These are phyloP conservation scores for Laticauda colubrina DNA, from an alignment of 2,113 vertebrate genomes.

Conservation along the genomic window DNA sequence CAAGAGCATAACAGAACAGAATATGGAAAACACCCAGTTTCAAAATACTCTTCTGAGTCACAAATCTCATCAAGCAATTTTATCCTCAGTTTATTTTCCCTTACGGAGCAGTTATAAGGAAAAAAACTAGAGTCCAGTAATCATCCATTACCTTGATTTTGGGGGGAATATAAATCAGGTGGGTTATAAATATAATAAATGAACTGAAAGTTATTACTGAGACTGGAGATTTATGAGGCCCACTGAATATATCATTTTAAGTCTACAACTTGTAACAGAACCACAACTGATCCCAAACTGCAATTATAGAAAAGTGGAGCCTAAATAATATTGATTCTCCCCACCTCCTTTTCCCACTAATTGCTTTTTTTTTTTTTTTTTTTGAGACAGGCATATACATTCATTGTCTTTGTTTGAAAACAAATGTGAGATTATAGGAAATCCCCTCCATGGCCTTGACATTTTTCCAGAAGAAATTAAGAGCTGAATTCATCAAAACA, in stretches of 20 bases:
- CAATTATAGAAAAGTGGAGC: constrained; percentile 45
- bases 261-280: not conserved
- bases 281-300: constrained; percentile 36
- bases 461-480: constrained; percentile 79
- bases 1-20: not conserved
- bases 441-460: constrained; percentile 64
- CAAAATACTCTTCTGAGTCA: not conserved
- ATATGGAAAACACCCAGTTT: not conserved
- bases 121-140: not conserved
- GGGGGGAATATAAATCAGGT: not conserved
- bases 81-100: not conserved
- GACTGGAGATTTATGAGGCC: constrained; percentile 38
- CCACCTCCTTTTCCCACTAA: not conserved
- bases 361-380: constrained; percentile 44
- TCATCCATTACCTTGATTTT: not conserved
- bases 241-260: constrained; percentile 36
- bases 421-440: constrained; percentile 54
- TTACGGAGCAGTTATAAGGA: not conserved
- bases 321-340: constrained; percentile 50
- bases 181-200: not conserved
- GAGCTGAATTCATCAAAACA: constrained; percentile 76
- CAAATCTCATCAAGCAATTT: not conserved
- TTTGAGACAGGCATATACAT: constrained; percentile 40
- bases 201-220: not conserved
- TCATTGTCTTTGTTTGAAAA: constrained; percentile 32